phyloP scores from a whole-genome alignment of 1,140 invertebrate species.

The Schlechtendalia chinensis region DNA sequence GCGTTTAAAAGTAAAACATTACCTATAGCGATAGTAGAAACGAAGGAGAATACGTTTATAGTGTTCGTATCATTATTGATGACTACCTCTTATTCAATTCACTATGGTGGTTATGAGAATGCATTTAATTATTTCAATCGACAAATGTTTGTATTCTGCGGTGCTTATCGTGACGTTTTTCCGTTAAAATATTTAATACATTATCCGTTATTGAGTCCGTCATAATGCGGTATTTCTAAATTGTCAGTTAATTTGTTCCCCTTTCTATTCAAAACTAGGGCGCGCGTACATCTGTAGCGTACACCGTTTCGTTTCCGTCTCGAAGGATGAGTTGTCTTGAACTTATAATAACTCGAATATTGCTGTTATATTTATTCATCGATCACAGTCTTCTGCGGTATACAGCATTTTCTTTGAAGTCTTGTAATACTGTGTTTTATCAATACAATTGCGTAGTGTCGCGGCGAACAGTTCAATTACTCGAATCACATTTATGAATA shows the following conservation, averaged over 20 bases:
- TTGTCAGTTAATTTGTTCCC: constrained; percentile 17
- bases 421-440: too few species aligned
- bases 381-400: background rate
- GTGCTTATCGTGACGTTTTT: background rate
- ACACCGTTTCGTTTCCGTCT: background rate
- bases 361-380: background rate
- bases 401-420: too few species aligned
- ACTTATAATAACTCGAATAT: background rate
- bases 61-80: too few species aligned
- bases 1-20: too few species aligned
- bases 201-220: constrained; percentile 16
- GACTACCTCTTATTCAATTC: background rate
- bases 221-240: background rate
- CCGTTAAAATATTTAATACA: constrained; percentile 13
- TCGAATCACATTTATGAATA: too few species aligned
- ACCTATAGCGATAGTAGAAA: too few species aligned
- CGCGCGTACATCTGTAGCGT: background rate
- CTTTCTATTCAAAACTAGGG: background rate
- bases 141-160: background rate
- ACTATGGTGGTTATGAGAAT: background rate
- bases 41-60: too few species aligned
- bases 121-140: background rate
- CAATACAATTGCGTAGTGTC: too few species aligned
- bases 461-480: too few species aligned
- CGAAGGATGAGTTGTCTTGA: background rate